A percentile compares a stretch with the other conserved stretches of the same genome.
Conservation (phyloP, 1,140 invertebrate genomes). For the Tachypleus tridentatus region DNA sequence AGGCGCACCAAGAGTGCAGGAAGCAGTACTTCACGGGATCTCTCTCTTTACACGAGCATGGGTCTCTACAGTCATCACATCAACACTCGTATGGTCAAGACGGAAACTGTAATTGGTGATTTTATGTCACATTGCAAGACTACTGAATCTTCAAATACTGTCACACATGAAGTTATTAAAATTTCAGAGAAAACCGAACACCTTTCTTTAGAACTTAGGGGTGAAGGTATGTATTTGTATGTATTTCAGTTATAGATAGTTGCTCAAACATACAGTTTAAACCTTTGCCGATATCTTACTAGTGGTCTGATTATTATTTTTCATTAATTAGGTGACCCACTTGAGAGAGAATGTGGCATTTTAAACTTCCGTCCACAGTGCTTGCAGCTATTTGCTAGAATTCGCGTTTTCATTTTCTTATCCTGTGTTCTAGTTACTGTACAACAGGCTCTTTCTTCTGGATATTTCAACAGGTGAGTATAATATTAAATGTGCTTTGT, state of each 20-base stretch:
- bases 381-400: slow-evolving; percentile 29
- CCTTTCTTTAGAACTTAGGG: too few relatives aligned
- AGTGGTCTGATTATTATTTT: too few relatives aligned
- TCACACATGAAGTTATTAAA: slow-evolving; percentile 20
- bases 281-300: too few relatives aligned
- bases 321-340: too few relatives aligned
- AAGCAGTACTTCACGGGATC: slow-evolving; percentile 19
- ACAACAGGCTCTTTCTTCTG: slow-evolving; percentile 76
- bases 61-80: slow-evolving; percentile 23
- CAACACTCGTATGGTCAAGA: slow-evolving; percentile 5
- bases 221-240: too few relatives aligned
- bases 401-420: slow-evolving; percentile 79
- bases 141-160: slow-evolving; percentile 19
- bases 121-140: not conserved
- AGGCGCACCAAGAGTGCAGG: slow-evolving; percentile 21
- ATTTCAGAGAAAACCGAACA: slow-evolving; percentile 16
- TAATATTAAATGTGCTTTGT: too few relatives aligned
- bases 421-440: slow-evolving; percentile 81
- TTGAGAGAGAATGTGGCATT: slow-evolving; percentile 21
- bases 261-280: too few relatives aligned
- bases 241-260: too few relatives aligned
- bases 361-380: slow-evolving; percentile 21
- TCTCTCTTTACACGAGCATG: slow-evolving; percentile 22
- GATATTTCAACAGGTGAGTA: slow-evolving; percentile 56
- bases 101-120: slow-evolving; percentile 8